Percentiles rank a stretch among this genome's conserved stretches.
Conservation (phyloP, 2,888 invertebrate species). For the Sminthurinus aureus region DNA sequence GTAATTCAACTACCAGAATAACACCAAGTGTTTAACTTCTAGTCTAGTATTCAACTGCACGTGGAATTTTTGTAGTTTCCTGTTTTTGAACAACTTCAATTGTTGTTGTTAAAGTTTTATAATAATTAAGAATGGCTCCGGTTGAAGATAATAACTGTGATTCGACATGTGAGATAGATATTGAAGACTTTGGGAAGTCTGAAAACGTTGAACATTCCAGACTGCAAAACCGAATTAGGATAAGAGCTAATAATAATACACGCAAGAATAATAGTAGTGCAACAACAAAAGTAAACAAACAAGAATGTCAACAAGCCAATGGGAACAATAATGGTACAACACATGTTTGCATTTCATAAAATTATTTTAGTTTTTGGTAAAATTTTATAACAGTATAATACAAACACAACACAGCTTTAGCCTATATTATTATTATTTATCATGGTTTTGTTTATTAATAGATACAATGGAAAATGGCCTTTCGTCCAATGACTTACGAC, state of each 20-base stretch:
- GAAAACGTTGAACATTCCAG: neutral
- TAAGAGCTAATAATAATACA: neutral
- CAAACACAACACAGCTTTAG: no score
- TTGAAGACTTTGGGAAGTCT: slow-evolving; percentile 36
- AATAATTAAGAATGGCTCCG: slow-evolving; percentile 5
- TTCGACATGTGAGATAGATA: neutral
- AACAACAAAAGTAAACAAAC: neutral
- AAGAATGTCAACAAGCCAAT: neutral
- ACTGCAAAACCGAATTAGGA: slow-evolving; percentile 26
- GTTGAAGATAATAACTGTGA: slow-evolving; percentile 1
- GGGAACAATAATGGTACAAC: neutral
- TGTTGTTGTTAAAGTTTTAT: neutral
- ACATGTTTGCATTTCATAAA: neutral
- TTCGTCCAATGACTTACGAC: slow-evolving; percentile 36
- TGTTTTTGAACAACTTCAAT: neutral
- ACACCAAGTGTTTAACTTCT: no score
- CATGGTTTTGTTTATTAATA: slow-evolving; percentile 8
- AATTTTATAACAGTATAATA: no score
- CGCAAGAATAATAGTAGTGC: neutral
- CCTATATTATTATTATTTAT: slow-evolving; percentile 1
- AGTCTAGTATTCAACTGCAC: no score
- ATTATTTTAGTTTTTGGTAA: neutral
- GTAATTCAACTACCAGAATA: no score
- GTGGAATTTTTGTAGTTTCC: no score
- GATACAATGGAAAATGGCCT: neutral